phyloP scores from a whole-genome alignment of 2,888 invertebrate species.

The Lathronympha strigana region DNA sequence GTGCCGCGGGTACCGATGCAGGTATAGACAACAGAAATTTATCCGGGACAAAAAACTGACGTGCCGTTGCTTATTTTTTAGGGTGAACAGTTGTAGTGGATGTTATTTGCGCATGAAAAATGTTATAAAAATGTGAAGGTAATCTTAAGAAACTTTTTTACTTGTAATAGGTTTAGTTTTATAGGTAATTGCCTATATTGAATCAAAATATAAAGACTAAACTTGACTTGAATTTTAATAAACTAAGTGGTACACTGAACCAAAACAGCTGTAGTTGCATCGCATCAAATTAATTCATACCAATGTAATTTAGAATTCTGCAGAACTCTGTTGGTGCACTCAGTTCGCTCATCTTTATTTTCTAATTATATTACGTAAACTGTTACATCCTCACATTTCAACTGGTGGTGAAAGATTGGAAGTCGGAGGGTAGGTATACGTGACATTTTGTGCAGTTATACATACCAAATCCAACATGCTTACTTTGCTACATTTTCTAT shows the following conservation, averaged over 20 bases:
- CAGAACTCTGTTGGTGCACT: not conserved
- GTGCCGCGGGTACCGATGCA: conserved; percentile 64
- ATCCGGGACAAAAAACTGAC: conserved; percentile 33
- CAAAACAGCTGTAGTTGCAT: not conserved
- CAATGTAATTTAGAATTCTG: not conserved
- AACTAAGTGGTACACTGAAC: not conserved
- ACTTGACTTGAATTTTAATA: not conserved
- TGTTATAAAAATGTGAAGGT: not conserved
- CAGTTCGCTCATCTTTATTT: not conserved
- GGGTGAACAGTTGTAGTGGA: conserved; percentile 9
- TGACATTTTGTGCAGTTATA: not conserved
- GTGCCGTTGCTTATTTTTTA: conserved; percentile 33
- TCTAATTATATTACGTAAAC: not conserved
- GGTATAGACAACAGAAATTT: conserved; percentile 53
- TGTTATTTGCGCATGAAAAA: not conserved
- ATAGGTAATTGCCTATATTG: too few species aligned
- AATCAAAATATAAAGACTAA: not conserved
- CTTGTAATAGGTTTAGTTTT: too few species aligned
- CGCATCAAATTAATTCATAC: not conserved
- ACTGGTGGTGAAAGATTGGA: not conserved
- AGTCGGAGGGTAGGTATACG: not conserved
- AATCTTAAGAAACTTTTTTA: too few species aligned
- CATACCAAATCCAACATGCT: not conserved
- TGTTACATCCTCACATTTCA: not conserved
- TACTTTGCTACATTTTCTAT: not conserved